Conservation (phyloP, 2,113 vertebrate species). For the Microtus oregoni region DNA sequence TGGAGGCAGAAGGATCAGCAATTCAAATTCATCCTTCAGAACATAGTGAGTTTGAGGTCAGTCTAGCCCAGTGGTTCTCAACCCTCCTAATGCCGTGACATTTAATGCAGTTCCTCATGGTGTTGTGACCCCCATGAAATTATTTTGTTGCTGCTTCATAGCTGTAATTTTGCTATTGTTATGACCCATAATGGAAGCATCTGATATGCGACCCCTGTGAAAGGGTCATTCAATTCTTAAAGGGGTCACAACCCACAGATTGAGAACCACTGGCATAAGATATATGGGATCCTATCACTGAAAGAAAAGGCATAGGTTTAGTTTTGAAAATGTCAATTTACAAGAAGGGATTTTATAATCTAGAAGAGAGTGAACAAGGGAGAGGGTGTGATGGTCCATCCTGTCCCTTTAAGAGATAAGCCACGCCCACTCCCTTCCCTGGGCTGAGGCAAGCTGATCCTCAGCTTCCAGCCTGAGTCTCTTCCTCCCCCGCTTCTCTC, state of each 20-base stretch:
- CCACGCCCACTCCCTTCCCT: too few species aligned
- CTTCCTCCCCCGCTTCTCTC: too few species aligned
- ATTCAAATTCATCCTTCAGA: not conserved
- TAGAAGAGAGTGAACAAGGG: not conserved
- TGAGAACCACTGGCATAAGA: not conserved
- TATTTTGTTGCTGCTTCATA: not conserved
- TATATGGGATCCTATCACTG: not conserved
- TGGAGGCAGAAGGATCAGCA: not conserved
- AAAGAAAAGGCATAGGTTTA: not conserved
- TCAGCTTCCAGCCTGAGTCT: too few species aligned
- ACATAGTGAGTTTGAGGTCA: not conserved
- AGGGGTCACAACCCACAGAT: not conserved
- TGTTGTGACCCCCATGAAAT: not conserved
- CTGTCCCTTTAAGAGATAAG: too few species aligned
- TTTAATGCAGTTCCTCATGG: not conserved
- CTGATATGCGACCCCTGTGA: not conserved
- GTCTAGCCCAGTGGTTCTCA: not conserved
- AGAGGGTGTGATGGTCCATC: not conserved
- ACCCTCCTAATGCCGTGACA: not conserved
- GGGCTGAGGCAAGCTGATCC: too few species aligned
- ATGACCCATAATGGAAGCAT: not conserved
- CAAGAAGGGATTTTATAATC: constrained; percentile 26
- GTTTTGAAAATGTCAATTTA: constrained; percentile 28
- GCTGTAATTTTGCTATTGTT: not conserved
- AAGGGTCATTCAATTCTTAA: not conserved